These are phyloP conservation scores for Oceanites oceanicus DNA, from an alignment of 2,113 vertebrate species.

Conservation along the genomic window DNA sequence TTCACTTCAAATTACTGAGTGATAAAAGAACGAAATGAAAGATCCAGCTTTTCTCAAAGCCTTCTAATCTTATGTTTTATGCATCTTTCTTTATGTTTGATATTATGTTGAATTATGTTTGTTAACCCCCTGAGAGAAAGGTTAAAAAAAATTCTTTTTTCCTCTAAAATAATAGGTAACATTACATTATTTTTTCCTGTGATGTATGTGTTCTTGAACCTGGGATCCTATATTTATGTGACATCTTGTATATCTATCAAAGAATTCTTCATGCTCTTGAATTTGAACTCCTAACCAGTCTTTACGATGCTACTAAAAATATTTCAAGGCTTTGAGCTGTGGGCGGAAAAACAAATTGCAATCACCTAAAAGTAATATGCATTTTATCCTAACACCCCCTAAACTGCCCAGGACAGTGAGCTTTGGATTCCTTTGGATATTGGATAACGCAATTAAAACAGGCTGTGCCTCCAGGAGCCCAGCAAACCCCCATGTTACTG, in stretches of 20 bases:
- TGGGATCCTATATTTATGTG: neutral
- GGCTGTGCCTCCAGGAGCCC: neutral
- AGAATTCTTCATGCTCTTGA: neutral
- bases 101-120: neutral
- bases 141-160: neutral
- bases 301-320: neutral
- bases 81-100: slow-evolving; percentile 8
- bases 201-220: neutral
- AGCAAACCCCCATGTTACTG: fast-evolving
- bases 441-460: neutral
- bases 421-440: too few species aligned
- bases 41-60: neutral
- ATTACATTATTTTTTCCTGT: neutral
- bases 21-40: slow-evolving; percentile 4
- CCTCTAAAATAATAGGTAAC: neutral
- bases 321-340: neutral
- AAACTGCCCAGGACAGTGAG: neutral
- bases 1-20: neutral
- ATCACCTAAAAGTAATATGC: neutral
- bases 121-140: neutral
- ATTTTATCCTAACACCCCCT: neutral
- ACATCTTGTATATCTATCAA: neutral
- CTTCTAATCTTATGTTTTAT: neutral
- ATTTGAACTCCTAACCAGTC: neutral
- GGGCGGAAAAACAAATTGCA: neutral